A percentile compares a stretch with the other conserved stretches of the same genome.
phyloP scores from a whole-genome alignment of 2,797 vertebrate species.

The Falco cherrug region DNA sequence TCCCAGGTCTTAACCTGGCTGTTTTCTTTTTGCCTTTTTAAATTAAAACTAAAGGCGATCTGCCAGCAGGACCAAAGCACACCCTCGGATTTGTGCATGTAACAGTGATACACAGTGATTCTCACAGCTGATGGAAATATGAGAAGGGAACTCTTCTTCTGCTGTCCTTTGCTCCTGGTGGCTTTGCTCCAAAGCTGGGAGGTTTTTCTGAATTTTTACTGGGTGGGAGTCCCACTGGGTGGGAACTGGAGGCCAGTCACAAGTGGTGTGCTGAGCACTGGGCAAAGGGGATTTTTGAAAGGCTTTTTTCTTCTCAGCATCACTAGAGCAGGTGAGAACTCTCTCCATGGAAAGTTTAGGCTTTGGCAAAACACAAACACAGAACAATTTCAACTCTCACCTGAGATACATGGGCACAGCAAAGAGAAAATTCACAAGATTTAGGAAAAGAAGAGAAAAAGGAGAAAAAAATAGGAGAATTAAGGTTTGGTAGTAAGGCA shows the following conservation, averaged over 20 bases:
- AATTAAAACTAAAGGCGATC: not conserved
- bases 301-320: not conserved
- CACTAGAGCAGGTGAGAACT: not conserved
- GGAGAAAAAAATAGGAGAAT: not conserved
- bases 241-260: not conserved
- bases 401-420: not conserved
- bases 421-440: not conserved
- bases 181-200: not conserved
- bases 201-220: not conserved
- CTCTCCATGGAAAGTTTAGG: not conserved
- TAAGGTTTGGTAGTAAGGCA: not conserved
- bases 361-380: not conserved
- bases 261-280: not conserved
- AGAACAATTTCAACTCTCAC: not conserved
- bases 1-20: not conserved
- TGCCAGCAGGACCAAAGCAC: fast-evolving
- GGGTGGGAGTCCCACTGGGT: too few species aligned
- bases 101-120: not conserved
- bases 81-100: not conserved
- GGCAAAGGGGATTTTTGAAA: not conserved
- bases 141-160: not conserved
- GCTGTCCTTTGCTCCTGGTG: not conserved
- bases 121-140: not conserved
- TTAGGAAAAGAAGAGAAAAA: not conserved
- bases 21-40: not conserved